Evolutionary conservation across 2,888 invertebrate genomes (phyloP).

Genomic region (Scaptomyza tumidula): DNA sequence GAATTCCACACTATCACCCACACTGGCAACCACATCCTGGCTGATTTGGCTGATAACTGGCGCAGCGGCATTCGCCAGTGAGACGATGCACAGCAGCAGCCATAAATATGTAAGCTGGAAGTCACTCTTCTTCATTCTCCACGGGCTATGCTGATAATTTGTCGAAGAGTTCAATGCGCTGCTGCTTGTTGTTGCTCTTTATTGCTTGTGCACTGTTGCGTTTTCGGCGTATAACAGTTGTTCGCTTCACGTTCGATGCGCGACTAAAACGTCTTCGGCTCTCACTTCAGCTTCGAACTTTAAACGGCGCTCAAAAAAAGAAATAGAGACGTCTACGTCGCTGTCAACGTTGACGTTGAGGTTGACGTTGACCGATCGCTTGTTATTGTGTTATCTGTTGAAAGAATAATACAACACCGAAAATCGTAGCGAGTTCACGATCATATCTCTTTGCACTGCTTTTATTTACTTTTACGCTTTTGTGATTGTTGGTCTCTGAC

Average conservation of each 20-base stretch:
- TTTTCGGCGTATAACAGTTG: constrained; percentile 20
- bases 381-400: constrained; percentile 52
- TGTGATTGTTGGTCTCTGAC: constrained; percentile 20
- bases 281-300: constrained; percentile 30
- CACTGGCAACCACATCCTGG: constrained; percentile 79
- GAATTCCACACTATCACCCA: constrained; percentile 82
- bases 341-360: constrained; percentile 10
- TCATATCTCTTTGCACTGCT: constrained; percentile 24
- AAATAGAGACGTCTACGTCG: constrained; percentile 11
- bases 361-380: constrained; percentile 57
- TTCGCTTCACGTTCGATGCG: constrained; percentile 55
- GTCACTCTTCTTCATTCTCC: constrained; percentile 16
- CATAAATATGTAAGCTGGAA: constrained; percentile 18
- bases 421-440: constrained; percentile 27
- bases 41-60: constrained; percentile 81
- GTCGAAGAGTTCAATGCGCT: constrained; percentile 57
- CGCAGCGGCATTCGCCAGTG: constrained; percentile 30
- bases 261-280: constrained; percentile 57
- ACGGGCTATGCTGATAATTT: constrained; percentile 41
- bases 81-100: constrained; percentile 33
- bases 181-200: constrained; percentile 23
- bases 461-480: constrained; percentile 21
- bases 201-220: background rate
- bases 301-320: constrained; percentile 50
- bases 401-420: constrained; percentile 25